Evolutionary conservation across 2,797 vertebrate genomes (phyloP), one percentile per base, ranked within the genome.

Genomic region (Vespertilio murinus): DNA sequence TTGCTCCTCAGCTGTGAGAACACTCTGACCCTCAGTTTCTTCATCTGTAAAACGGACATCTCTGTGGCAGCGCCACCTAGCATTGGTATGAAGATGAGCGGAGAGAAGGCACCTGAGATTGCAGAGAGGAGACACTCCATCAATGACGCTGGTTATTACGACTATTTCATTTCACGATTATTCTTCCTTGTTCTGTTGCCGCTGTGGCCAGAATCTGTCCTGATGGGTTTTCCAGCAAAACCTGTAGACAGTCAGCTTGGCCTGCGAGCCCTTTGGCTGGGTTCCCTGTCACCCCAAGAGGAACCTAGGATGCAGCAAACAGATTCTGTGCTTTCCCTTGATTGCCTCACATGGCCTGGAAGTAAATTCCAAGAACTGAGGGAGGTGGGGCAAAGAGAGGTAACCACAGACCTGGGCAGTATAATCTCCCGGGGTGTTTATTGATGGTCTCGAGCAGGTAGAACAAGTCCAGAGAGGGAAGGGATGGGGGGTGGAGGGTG

Each of bases 231-330:
- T 30, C 79, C 47, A 5, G 30, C 4, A 1, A 28, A 71, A 40
- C 40, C 90, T 16, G 4, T 38, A 59, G 54, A 54, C 5, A 23
- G 82, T 74, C 67, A 38, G 0, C 71, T 79, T 64, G 64, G 65
- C 82, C 77, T 83, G 47, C 20, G 73, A 77, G 28, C 18, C 56
- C 59, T 54, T 18, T 78, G 85, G 40, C 85, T 38, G 70, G 49
- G 14, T 42, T 86, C 74, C 38, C 45, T 75, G n/a, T 65, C n/a
- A 49, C 35, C 20, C 49, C 54, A 4, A 22, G 40, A 59, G 70
- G 64, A 82, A 13, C 56, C 35, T 56, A 65, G 88, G 64, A 49
- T 30, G 45, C 25, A 70, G 47, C 80, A 61, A 47, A 45, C 22
- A 52, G 28, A 61, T 38, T 73, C 83, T 75, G 45, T 45, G 59